Evolutionary conservation across 2,888 invertebrate genomes (phyloP), one percentile per base, ranked within the genome.

Genomic region (Cosmopolites sordidus): DNA sequence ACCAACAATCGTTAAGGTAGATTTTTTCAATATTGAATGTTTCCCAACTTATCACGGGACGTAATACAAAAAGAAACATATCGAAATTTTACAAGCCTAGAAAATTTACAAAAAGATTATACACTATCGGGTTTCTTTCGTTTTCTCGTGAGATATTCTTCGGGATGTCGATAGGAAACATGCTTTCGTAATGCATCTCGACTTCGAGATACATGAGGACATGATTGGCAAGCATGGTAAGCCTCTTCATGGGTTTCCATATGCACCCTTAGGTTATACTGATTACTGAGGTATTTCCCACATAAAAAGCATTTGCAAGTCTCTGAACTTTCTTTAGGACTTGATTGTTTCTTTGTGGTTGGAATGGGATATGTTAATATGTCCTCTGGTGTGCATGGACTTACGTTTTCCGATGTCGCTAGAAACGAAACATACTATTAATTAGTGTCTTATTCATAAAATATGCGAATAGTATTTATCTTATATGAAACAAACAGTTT

Each of bases 191-290:
- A 75, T 18, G 92, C 92, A 71, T 92, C 92, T 54, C 92, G 79
- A 48, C 91, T 92, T 57, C 92, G 80, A 37, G 91, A 92, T 33
- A 92, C 91, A 71, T 92, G 92, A 1, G 86, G 84, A 74, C 92
- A 92, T 0, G 90, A 88, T 58, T 86, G 83, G 68, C 92, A 92
- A 27, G 91, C 90, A 73, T 92, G 91, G 22, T 90, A 83, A 43
- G 89, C 84, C 60, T 92, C 92, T 67, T 91, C 88, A 73, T 92
- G 92, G 15, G 92, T 92, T 69, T 92, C 92, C 83, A 92, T 85
- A 67, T 92, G 92, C 55, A 92, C 92, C 54, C 92, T 80, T 64
- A 92, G 75, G 72, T 92, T 92, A 77, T 92, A 92, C 72, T 92
- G 92, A 75, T 92, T 92, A 72, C 90, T 91, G 43, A 92, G 77